These are phyloP conservation scores for Ennomos fuscantarius DNA, from an alignment of 2,888 invertebrate species.

Conservation along the genomic window DNA sequence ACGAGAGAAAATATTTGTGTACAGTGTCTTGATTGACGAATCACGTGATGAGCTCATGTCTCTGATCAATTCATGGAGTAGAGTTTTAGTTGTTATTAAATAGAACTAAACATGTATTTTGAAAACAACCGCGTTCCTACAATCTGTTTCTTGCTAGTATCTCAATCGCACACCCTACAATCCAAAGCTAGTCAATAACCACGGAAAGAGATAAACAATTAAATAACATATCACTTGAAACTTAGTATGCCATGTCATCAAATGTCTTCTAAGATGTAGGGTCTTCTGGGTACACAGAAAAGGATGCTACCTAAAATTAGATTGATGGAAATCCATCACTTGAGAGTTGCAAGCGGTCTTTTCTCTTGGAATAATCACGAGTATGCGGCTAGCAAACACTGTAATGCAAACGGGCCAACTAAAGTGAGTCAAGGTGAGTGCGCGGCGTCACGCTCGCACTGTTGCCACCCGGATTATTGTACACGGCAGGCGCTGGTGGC, in stretches of 20 bases:
- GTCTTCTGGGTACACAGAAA: no score
- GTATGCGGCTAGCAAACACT: conserved; percentile 62
- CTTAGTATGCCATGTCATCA: no score
- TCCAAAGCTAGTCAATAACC: no score
- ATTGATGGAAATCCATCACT: conserved; percentile 22
- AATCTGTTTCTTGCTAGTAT: no score
- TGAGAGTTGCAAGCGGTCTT: conserved; percentile 41
- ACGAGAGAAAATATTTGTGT: conserved; percentile 54
- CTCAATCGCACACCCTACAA: no score
- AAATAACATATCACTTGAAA: no score
- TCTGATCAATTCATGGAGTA: no score
- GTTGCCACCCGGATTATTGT: conserved; percentile 79
- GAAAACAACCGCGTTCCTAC: no score
- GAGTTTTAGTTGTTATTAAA: no score
- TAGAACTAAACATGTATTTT: no score
- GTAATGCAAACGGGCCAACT: conserved; percentile 73
- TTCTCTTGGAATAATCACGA: conserved; percentile 62
- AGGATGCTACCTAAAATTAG: neutral
- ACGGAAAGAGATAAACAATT: no score
- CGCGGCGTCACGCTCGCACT: conserved; percentile 63
- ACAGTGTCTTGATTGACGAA: conserved; percentile 17
- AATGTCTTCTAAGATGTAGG: no score
- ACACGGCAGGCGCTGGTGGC: conserved; percentile 51
- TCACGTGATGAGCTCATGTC: conserved; percentile 12
- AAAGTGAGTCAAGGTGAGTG: conserved; percentile 82